These are phyloP conservation scores for Drosophila kanekoi DNA, from an alignment of 2,888 invertebrate species.

Conservation along the genomic window DNA sequence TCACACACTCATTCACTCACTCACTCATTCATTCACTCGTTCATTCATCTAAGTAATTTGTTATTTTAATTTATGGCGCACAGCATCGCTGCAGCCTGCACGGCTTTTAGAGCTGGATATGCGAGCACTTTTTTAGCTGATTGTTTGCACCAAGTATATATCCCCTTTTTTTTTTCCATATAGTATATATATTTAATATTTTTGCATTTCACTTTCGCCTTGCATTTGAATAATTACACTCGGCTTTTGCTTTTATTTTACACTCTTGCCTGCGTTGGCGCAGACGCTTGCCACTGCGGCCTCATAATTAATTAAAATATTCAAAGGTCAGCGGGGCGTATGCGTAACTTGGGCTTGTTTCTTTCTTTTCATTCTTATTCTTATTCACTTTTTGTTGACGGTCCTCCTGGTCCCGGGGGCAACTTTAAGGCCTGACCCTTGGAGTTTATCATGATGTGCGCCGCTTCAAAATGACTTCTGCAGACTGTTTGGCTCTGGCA, in stretches of 20 bases:
- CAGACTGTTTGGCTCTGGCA: slow-evolving; percentile 23
- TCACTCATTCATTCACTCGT: slow-evolving; percentile 7
- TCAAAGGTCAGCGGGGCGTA: slow-evolving; percentile 58
- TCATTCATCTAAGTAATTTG: slow-evolving; percentile 16
- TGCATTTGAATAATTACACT: slow-evolving; percentile 59
- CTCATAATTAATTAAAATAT: slow-evolving; percentile 76
- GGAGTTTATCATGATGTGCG: slow-evolving; percentile 63
- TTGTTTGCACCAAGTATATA: slow-evolving; percentile 23
- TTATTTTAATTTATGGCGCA: slow-evolving; percentile 28
- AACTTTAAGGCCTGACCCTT: slow-evolving; percentile 57
- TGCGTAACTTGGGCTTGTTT: slow-evolving; percentile 22
- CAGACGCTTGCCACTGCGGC: slow-evolving; percentile 45
- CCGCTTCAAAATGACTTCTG: slow-evolving; percentile 38
- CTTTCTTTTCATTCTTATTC: too few species aligned
- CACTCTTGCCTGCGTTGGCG: slow-evolving; percentile 24
- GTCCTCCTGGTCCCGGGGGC: slow-evolving; percentile 33
- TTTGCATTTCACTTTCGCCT: slow-evolving; percentile 18
- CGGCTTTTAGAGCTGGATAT: neutral
- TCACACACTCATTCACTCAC: neutral
- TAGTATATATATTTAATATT: slow-evolving; percentile 1
- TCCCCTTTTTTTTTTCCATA: neutral
- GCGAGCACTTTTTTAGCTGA: slow-evolving; percentile 12
- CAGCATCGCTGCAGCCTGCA: neutral
- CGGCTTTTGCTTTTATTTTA: slow-evolving; percentile 20
- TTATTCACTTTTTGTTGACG: neutral